Evolutionary conservation across 2,797 vertebrate genomes (phyloP), one percentile per base, ranked within the genome.

Genomic region (Notamacropus eugenii): DNA sequence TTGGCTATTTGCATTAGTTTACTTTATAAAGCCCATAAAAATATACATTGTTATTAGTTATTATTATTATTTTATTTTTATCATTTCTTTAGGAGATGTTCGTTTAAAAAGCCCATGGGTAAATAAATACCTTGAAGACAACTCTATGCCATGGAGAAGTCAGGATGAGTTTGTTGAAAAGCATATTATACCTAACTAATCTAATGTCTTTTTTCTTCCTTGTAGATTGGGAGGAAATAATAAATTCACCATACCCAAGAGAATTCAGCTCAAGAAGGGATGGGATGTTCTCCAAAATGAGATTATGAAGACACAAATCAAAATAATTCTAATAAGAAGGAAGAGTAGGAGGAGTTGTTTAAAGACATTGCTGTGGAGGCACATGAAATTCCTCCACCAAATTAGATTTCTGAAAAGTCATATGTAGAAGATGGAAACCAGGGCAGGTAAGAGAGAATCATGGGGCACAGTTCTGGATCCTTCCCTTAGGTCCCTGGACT

Each of bases 111-210:
- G 14, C 46, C 27, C 54, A 54, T 90, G 46, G 1, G 27, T 90
- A 50, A 90, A 59, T 40, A 95, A 90, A 56, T 34, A 95, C 31
- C 34, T 57, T 12, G 46, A 92, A 93, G 34, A 92, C 93, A 95
- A 94, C 92, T 54, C 40, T 74, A 31, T 74, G 56, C 34, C 92
- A 34, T n/a, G n/a, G 40, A 90, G 29, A 28, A 91, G 59, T 62
- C 56, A 58, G n/a, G 55, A 58, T 67, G 92, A 55, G 96, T 62
- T 95, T 56, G 67, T 90, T 58, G 10, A 40, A 95, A 97, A 95
- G 93, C 55, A 56, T 34, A 24, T n/a, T 19, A 74, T 82, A 56
- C 3, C 46, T 54, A 93, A 62, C 13, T 62, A 62, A 27, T 0
- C 56, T 58, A 52, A 57, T 10, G 4, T 59, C 46, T 90, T 59